These are phyloP conservation scores for Phania funesta DNA, from an alignment of 2,888 invertebrate genomes.

Conservation along the genomic window DNA sequence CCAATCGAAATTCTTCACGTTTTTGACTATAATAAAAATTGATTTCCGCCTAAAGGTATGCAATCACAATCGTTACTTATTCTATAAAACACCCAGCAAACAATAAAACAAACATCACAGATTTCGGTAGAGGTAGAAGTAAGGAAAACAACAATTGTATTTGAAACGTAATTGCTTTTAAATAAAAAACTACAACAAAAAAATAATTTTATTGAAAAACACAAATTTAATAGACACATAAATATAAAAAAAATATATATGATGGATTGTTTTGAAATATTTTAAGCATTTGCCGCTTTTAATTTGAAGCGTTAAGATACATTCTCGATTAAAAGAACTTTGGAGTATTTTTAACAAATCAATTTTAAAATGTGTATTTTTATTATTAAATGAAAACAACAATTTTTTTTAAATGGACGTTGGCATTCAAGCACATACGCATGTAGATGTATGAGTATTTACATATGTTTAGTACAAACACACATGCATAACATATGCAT, in stretches of 20 bases:
- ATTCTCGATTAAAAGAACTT: not conserved
- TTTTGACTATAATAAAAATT: not conserved
- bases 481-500: too few species aligned
- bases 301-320: not conserved
- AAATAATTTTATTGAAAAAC: not conserved
- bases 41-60: slow-evolving; percentile 16
- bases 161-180: not conserved
- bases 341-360: not conserved
- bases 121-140: not conserved
- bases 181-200: not conserved
- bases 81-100: slow-evolving; percentile 11
- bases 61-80: slow-evolving; percentile 46
- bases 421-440: not conserved
- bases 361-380: slow-evolving; percentile 30
- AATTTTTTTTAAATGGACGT: too few species aligned
- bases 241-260: not conserved
- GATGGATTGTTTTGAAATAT: not conserved
- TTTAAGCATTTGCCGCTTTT: not conserved
- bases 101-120: not conserved
- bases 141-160: not conserved
- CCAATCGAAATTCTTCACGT: not conserved
- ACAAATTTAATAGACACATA: not conserved
- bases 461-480: not conserved
- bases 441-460: not conserved
- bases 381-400: not conserved